Base-by-base conservation (phyloP, 2,888 invertebrate genomes). In the Eupeodes luniger region DNA sequence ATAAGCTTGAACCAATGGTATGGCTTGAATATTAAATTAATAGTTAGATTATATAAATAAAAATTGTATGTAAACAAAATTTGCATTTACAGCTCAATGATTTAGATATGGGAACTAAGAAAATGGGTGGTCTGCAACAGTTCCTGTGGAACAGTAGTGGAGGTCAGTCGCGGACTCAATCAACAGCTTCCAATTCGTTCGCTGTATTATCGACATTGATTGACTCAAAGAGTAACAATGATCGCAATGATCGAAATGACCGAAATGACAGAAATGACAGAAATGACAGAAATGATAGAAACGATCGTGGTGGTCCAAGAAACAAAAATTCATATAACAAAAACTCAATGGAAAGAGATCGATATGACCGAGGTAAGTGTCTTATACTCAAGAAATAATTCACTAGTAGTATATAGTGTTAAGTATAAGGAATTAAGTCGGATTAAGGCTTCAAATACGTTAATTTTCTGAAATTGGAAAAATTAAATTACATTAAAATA, bases 261-360 rank as follows among this genome's bases (percentile, higher is more conserved):
- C 91, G 90, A 5, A 93, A 90, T 47, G 92, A 92, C 76, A 69
- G 91, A n/a, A 91, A 91, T 19, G 92, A 92, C 76, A 69, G 91
- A n/a, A 91, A 91, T 19, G 40, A 40, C 4, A 40, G 40, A 40
- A 40, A 40, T 66, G 90, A 91, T 14, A 91, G 89, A 67, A 90
- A 91, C 5, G 92, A 92, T 75, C 91, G 92, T 11, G 91, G 91
- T 72, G 93, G 93, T 1, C 91, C 92, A 5, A 91, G 93, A 5
- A 93, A 92, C 79, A 93, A 93, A 51, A 92, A 92, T 9, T 92
- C 92, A 6, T 93, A 91, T 67, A 92, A 92, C 72, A 93, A 93
- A 81, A 91, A 92, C 4, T 93, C 93, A 0, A 92, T 92, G 90
- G 93, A 93, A 86, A 91, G 92, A 6, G 93, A 93, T 88, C 91